These are phyloP conservation scores for Anguilla marmorata DNA, from an alignment of 2,797 vertebrate species.

Conservation along the genomic window DNA sequence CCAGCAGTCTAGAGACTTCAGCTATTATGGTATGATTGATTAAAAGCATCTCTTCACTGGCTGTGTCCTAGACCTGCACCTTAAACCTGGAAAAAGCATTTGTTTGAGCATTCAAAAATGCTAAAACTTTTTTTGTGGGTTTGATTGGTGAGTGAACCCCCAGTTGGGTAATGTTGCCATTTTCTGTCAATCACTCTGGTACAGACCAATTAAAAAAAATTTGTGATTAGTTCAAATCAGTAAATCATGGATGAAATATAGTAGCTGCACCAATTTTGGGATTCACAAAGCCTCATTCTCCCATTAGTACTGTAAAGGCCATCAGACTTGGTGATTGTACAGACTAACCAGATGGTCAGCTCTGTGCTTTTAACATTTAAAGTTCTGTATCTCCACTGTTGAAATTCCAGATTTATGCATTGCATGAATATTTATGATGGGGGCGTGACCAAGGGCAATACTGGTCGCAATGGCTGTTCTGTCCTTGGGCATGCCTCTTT, in stretches of 20 bases:
- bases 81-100: not conserved
- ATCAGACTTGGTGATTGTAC: not conserved
- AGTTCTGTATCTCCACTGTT: not conserved
- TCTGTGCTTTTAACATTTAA: not conserved
- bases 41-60: conserved; percentile 50
- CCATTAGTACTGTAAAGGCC: not conserved
- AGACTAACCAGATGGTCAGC: not conserved
- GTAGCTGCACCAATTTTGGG: no score
- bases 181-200: not conserved
- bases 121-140: no score
- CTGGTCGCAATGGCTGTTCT: not conserved
- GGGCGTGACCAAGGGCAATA: conserved; percentile 2
- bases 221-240: not conserved
- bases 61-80: not conserved
- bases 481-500: not conserved
- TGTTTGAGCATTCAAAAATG: no score
- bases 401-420: not conserved
- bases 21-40: conserved; percentile 65
- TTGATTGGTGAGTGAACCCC: not conserved
- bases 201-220: not conserved
- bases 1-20: conserved; percentile 60
- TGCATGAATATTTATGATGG: not conserved
- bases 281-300: not conserved
- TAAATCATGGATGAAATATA: not conserved
- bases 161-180: not conserved